Conservation (phyloP, 2,888 invertebrate genomes). For the Lasioglossum lativentre region DNA sequence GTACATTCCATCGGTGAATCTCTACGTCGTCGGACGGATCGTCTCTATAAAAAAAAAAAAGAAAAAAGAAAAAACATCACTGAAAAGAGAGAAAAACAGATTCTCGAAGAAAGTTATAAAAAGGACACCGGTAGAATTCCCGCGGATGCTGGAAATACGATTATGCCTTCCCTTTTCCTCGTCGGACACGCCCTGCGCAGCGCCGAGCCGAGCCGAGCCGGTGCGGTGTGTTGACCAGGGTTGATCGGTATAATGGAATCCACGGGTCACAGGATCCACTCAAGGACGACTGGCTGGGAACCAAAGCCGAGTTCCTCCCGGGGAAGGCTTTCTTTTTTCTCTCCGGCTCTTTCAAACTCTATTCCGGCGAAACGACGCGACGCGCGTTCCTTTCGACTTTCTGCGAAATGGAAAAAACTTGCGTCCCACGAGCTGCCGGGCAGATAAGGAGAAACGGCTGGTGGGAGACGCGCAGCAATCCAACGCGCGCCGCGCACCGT, state of each 20-base stretch:
- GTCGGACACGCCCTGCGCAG: slow-evolving; percentile 33
- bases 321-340: neutral
- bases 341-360: neutral
- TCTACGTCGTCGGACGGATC: slow-evolving; percentile 42
- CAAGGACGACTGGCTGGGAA: slow-evolving; percentile 55
- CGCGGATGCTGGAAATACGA: slow-evolving; percentile 49
- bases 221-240: slow-evolving; percentile 1
- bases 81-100: neutral
- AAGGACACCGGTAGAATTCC: slow-evolving; percentile 7
- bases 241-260: slow-evolving; percentile 56
- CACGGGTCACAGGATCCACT: slow-evolving; percentile 46
- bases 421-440: neutral
- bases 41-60: neutral
- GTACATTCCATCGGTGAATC: slow-evolving; percentile 45
- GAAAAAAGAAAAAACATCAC: neutral
- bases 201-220: neutral
- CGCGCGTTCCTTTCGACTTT: neutral
- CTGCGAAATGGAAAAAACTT: slow-evolving; percentile 4
- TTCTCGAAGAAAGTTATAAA: neutral
- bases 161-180: slow-evolving; percentile 36
- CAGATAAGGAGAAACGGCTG: slow-evolving; percentile 1
- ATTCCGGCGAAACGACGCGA: slow-evolving; percentile 9
- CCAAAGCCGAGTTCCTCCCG: slow-evolving; percentile 5
- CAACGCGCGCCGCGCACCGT: neutral
- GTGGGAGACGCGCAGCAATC: neutral